A percentile compares a stretch with the other conserved stretches of the same genome.
phyloP scores from a whole-genome alignment of 2,888 invertebrate genomes.

The Dryadula phaetusa region DNA sequence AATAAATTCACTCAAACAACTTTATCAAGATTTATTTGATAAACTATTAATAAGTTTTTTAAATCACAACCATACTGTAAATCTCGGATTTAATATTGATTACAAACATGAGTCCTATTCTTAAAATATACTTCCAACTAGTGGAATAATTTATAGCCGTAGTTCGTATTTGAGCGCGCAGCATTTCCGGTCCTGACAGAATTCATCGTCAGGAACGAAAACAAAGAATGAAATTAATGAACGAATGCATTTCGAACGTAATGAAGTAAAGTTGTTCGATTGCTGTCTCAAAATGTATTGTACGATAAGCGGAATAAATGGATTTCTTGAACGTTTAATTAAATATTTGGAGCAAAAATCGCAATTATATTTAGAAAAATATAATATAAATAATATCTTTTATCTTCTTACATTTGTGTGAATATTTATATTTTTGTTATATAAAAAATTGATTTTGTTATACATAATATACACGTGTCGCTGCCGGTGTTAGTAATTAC shows the following conservation, averaged over 20 bases:
- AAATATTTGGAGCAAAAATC: too few relatives aligned
- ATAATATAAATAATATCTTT: too few relatives aligned
- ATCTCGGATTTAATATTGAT: neutral
- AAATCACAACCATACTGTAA: too few relatives aligned
- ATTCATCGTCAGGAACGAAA: slow-evolving; percentile 22
- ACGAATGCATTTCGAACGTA: slow-evolving; percentile 31
- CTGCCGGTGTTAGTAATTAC: too few relatives aligned
- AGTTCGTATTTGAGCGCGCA: slow-evolving; percentile 22
- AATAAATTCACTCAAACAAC: too few relatives aligned
- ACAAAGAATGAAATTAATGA: slow-evolving; percentile 36
- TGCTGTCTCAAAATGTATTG: slow-evolving; percentile 17
- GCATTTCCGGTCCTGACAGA: slow-evolving; percentile 23
- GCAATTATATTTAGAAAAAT: too few relatives aligned
- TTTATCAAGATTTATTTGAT: too few relatives aligned
- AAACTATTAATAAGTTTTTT: neutral
- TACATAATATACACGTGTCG: too few relatives aligned
- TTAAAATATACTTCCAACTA: slow-evolving; percentile 12
- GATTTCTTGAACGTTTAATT: slow-evolving; percentile 19
- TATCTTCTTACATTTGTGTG: too few relatives aligned
- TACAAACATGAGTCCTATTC: neutral
- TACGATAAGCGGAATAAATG: slow-evolving; percentile 12
- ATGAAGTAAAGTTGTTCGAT: slow-evolving; percentile 20
- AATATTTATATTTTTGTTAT: too few relatives aligned
- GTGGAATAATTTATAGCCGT: slow-evolving; percentile 27
- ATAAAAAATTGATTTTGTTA: too few relatives aligned